phyloP scores from a whole-genome alignment of 2,888 invertebrate species.

The Anticlea derivata region DNA sequence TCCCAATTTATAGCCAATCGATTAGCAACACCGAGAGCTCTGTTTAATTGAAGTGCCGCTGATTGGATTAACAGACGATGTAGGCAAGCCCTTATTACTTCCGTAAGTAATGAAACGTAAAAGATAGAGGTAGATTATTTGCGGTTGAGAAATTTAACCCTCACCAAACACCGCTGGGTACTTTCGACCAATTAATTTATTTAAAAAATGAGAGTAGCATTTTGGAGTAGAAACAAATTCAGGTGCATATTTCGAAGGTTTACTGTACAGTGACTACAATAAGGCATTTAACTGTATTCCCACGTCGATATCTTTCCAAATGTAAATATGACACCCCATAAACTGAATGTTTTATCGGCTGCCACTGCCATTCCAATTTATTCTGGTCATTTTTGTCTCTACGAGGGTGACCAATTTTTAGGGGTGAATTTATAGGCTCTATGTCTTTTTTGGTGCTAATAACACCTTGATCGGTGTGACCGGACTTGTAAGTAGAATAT shows the following conservation, averaged over 20 bases:
- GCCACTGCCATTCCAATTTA: constrained; percentile 81
- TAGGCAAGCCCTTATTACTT: constrained; percentile 45
- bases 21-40: constrained; percentile 70
- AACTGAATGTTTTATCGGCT: constrained; percentile 81
- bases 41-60: constrained; percentile 73
- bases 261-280: constrained; percentile 38
- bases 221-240: constrained; percentile 1
- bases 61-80: constrained; percentile 66
- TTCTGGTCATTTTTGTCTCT: constrained; percentile 82
- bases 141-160: constrained; percentile 23
- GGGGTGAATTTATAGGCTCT: constrained; percentile 75
- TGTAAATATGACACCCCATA: constrained; percentile 84
- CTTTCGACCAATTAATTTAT: constrained; percentile 1
- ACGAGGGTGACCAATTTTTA: constrained; percentile 78
- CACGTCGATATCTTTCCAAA: constrained; percentile 74
- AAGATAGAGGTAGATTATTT: constrained; percentile 44
- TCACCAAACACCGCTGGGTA: constrained; percentile 3
- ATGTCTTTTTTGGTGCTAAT: constrained; percentile 65
- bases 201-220: neutral
- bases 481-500: constrained; percentile 36
- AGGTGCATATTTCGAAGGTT: constrained; percentile 6
- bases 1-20: constrained; percentile 69
- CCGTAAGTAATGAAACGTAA: constrained; percentile 49
- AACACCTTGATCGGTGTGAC: constrained; percentile 51
- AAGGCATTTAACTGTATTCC: constrained; percentile 67